Conservation (phyloP, 2,888 invertebrate species). For the Apamea epomidion region DNA sequence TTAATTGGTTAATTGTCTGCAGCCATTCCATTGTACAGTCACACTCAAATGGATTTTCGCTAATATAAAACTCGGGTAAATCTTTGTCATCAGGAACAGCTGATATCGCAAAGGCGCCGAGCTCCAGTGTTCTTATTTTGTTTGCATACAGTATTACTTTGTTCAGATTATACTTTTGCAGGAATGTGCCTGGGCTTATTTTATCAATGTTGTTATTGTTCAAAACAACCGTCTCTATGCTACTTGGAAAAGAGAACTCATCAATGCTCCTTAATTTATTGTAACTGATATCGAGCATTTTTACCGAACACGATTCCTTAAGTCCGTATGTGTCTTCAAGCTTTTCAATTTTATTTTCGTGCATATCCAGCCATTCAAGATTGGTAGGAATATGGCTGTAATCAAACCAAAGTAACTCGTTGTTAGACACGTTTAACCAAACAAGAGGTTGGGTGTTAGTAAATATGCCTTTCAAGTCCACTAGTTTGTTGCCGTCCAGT, state of each 20-base stretch:
- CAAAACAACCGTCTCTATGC: constrained; percentile 93
- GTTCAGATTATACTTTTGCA: constrained; percentile 92
- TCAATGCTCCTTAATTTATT: constrained; percentile 93
- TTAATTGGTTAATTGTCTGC: constrained; percentile 94
- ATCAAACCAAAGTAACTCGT: constrained; percentile 95
- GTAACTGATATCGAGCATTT: constrained; percentile 94
- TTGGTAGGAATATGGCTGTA: constrained; percentile 94
- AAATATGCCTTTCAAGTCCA: constrained; percentile 94
- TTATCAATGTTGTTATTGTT: constrained; percentile 94
- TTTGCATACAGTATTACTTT: constrained; percentile 95
- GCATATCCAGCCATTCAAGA: constrained; percentile 95
- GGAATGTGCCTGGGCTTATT: constrained; percentile 93
- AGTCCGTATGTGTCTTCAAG: constrained; percentile 94
- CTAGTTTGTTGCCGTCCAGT: constrained; percentile 94
- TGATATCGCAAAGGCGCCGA: constrained; percentile 93
- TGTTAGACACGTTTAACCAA: constrained; percentile 95
- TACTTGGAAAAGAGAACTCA: constrained; percentile 93
- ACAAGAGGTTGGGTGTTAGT: constrained; percentile 93
- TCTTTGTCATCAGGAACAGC: constrained; percentile 92
- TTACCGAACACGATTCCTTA: constrained; percentile 92
- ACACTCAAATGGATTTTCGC: constrained; percentile 95
- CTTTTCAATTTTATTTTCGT: constrained; percentile 94
- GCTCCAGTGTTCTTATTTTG: constrained; percentile 93
- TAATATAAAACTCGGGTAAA: constrained; percentile 94
- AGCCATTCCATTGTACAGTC: constrained; percentile 97